These are phyloP conservation scores for Synodontis membranacea DNA, from an alignment of 2,113 vertebrate species.

Conservation along the genomic window DNA sequence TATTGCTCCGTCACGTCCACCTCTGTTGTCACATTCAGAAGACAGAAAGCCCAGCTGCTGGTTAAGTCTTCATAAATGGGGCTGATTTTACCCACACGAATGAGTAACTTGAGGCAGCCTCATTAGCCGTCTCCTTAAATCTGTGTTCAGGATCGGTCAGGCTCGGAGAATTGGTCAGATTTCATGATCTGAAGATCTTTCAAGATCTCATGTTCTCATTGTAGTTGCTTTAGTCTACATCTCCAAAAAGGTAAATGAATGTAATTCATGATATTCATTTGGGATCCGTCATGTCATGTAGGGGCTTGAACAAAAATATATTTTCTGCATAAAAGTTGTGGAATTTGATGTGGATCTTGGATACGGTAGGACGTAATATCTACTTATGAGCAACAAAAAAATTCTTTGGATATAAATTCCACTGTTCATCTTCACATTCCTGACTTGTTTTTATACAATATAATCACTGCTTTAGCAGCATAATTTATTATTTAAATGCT, in stretches of 20 bases:
- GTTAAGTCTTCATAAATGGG: background rate
- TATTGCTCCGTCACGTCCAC: conserved; percentile 8
- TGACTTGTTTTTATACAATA: background rate
- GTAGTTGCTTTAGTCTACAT: background rate
- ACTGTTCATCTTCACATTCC: background rate
- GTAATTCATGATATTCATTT: background rate
- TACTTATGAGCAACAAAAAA: background rate
- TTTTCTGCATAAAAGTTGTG: background rate
- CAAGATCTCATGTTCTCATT: background rate
- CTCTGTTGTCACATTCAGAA: background rate
- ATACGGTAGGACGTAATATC: background rate
- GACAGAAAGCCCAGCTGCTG: background rate
- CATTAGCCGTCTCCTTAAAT: background rate
- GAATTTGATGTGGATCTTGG: background rate
- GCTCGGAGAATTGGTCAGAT: background rate
- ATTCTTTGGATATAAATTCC: background rate
- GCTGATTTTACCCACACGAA: background rate
- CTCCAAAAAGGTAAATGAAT: background rate
- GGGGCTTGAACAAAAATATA: background rate
- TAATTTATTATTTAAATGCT: background rate
- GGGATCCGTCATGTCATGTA: background rate
- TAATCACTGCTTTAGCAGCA: background rate
- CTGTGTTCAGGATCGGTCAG: background rate
- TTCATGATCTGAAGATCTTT: background rate
- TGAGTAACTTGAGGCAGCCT: background rate